phyloP scores from a whole-genome alignment of 2,113 vertebrate genomes.

The Sinocyclocheilus grahami region DNA sequence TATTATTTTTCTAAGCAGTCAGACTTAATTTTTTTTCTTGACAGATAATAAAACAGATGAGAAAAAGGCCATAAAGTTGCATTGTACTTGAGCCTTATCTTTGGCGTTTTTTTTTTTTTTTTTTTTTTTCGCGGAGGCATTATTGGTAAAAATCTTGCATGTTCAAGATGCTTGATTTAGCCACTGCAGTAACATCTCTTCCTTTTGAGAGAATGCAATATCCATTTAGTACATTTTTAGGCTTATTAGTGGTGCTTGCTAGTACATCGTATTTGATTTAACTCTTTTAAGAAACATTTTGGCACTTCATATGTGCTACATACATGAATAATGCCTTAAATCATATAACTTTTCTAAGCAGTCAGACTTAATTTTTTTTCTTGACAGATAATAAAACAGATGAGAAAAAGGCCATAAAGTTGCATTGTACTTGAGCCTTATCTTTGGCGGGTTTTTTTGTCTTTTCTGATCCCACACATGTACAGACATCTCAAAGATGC shows the following conservation, averaged over 20 bases:
- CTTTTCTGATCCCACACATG: neutral
- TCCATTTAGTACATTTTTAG: neutral
- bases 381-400: too few species aligned
- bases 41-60: too few species aligned
- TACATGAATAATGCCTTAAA: too few species aligned
- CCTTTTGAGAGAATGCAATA: neutral
- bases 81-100: too few species aligned
- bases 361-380: neutral
- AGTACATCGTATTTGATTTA: neutral
- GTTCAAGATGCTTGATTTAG: neutral
- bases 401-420: too few species aligned
- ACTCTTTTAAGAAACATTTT: too few species aligned
- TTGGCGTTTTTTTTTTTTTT: neutral
- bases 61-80: too few species aligned
- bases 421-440: too few species aligned
- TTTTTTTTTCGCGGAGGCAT: too few species aligned
- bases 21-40: neutral
- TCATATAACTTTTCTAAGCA: neutral
- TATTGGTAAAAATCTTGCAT: neutral
- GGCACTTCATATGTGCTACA: too few species aligned
- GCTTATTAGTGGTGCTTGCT: neutral
- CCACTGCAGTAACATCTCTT: neutral
- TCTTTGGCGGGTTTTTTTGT: too few species aligned
- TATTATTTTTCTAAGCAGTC: neutral
- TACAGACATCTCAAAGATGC: conserved; percentile 9